These are phyloP conservation scores for Phyllotreta cruciferae DNA, from an alignment of 2,888 invertebrate species.

Conservation along the genomic window DNA sequence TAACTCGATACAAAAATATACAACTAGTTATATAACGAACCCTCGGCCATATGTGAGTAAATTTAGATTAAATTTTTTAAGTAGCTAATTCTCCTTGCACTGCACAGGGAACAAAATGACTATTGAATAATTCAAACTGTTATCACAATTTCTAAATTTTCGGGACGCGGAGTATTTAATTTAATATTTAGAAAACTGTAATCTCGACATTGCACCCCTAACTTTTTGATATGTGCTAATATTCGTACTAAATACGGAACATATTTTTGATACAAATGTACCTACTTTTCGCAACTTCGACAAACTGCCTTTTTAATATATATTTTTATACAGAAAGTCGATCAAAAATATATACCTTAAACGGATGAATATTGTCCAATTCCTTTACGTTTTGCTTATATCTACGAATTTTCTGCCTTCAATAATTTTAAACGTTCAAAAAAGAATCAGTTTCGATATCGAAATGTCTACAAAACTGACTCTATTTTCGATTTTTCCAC, in stretches of 20 bases:
- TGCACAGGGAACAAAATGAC: too few relatives aligned
- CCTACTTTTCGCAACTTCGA: constrained; percentile 26
- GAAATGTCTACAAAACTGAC: not conserved
- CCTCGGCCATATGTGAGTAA: constrained; percentile 10
- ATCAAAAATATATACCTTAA: constrained; percentile 28
- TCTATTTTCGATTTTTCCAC: not conserved
- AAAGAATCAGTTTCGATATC: not conserved
- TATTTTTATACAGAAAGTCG: constrained; percentile 16
- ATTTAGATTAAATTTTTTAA: constrained; percentile 7
- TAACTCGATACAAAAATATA: constrained; percentile 36
- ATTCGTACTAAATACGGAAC: constrained; percentile 24
- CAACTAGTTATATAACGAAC: constrained; percentile 31
- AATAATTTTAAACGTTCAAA: not conserved
- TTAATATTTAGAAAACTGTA: not conserved
- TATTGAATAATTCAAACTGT: too few relatives aligned
- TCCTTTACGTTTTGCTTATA: constrained; percentile 14
- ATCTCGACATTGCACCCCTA: not conserved
- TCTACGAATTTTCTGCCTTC: constrained; percentile 15
- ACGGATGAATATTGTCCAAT: constrained; percentile 27
- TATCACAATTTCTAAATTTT: too few relatives aligned
- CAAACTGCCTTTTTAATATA: constrained; percentile 21
- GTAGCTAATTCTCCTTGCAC: too few relatives aligned
- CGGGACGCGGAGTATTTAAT: constrained; percentile 1
- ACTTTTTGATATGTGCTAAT: constrained; percentile 26
- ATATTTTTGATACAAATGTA: constrained; percentile 27